These are phyloP conservation scores for Zaprionus lachaisei DNA, from an alignment of 1,140 invertebrate species.

Conservation along the genomic window DNA sequence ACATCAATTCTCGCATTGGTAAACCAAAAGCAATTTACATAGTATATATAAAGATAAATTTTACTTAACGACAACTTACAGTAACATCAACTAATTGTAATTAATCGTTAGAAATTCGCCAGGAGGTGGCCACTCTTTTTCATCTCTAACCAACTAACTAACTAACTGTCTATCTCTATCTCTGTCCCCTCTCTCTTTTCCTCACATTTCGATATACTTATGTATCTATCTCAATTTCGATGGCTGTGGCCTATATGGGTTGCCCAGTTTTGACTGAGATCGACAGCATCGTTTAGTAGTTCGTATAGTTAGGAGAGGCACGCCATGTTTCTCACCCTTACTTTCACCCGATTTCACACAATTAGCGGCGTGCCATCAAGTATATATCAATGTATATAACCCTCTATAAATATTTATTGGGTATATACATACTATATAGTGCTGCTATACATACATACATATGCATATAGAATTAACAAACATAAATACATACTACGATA, in stretches of 20 bases:
- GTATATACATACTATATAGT: neutral
- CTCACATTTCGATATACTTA: neutral
- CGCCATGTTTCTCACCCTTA: neutral
- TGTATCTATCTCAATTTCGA: slow-evolving; percentile 37
- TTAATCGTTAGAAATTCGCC: slow-evolving; percentile 6
- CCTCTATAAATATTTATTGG: slow-evolving; percentile 21
- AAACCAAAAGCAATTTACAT: slow-evolving; percentile 52
- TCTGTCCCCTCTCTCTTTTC: neutral
- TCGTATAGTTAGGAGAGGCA: slow-evolving; percentile 14
- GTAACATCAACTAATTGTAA: neutral
- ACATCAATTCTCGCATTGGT: slow-evolving; percentile 40
- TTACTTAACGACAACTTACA: slow-evolving; percentile 22
- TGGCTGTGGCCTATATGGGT: slow-evolving; percentile 28
- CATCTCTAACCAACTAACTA: neutral
- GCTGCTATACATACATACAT: slow-evolving; percentile 32
- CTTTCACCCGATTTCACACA: slow-evolving; percentile 6
- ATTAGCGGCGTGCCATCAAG: slow-evolving; percentile 22
- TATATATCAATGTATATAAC: slow-evolving; percentile 37
- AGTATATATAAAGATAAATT: slow-evolving; percentile 21
- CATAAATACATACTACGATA: slow-evolving; percentile 37
- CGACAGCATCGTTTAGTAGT: slow-evolving; percentile 25
- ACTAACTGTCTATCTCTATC: slow-evolving; percentile 1
- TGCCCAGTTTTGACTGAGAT: slow-evolving; percentile 59
- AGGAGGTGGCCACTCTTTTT: slow-evolving; percentile 16
- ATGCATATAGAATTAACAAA: slow-evolving; percentile 43